These are phyloP conservation scores for Bugula neritina DNA, from an alignment of 2,888 invertebrate genomes.

Conservation along the genomic window DNA sequence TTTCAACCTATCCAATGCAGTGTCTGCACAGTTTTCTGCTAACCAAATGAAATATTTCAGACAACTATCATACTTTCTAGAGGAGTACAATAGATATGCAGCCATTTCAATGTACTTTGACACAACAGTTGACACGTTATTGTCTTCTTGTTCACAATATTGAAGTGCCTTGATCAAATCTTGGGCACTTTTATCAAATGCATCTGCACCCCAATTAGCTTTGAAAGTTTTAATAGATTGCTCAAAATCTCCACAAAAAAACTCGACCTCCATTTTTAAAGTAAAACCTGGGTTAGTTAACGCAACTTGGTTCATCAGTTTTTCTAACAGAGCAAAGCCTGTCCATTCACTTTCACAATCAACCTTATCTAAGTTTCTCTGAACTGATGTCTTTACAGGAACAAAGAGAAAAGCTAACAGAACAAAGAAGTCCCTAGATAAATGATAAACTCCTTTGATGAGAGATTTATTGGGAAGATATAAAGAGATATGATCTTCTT, in stretches of 20 bases:
- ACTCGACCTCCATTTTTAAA: background rate
- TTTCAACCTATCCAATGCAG: background rate
- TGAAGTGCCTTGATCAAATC: background rate
- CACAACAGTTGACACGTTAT: background rate
- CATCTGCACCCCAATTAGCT: no score
- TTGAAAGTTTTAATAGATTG: no score
- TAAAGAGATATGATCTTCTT: background rate
- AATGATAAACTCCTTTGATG: background rate
- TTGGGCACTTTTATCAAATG: background rate
- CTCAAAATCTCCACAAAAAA: background rate
- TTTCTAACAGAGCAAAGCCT: background rate
- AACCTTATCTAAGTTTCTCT: background rate
- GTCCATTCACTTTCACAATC: background rate
- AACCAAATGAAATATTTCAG: background rate
- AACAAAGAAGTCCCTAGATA: background rate
- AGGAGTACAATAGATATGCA: background rate
- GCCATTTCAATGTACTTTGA: background rate
- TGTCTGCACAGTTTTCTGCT: background rate
- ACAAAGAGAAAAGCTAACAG: background rate
- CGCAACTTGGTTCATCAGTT: background rate
- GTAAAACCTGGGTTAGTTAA: background rate
- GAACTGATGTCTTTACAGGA: background rate
- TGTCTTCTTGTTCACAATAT: background rate
- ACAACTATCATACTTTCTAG: background rate
- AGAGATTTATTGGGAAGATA: background rate